phyloP scores from a whole-genome alignment of 2,888 invertebrate genomes.

The Tenthredo livida region DNA sequence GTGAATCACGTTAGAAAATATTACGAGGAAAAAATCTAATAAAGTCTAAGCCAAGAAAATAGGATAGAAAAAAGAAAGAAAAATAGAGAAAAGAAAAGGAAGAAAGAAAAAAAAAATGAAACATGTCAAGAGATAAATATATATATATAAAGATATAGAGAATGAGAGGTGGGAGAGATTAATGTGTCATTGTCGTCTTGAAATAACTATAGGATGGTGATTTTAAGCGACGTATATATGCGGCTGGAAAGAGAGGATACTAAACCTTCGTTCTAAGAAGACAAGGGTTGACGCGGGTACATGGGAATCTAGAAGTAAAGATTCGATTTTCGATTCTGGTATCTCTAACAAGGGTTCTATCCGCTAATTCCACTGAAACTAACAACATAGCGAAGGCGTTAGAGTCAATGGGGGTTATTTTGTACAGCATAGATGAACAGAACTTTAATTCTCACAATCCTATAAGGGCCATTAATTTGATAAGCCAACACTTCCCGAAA shows the following conservation, averaged over 20 bases:
- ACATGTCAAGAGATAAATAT: not conserved
- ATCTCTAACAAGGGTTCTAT: conserved; percentile 21
- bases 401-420: too few relatives aligned
- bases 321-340: conserved; percentile 32
- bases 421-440: too few relatives aligned
- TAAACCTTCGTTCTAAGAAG: conserved; percentile 29
- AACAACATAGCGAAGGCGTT: not conserved
- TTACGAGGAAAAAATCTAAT: too few relatives aligned
- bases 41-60: too few relatives aligned
- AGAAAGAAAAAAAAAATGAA: too few relatives aligned
- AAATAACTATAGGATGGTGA: not conserved
- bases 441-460: not conserved
- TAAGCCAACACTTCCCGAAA: not conserved
- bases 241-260: conserved; percentile 16
- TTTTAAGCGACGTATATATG: conserved; percentile 25
- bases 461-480: not conserved
- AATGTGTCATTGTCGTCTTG: conserved; percentile 43
- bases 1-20: not conserved
- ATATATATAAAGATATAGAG: not conserved
- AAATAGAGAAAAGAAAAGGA: not conserved
- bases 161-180: not conserved
- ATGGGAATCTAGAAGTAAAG: conserved; percentile 1
- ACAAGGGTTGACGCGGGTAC: conserved; percentile 50
- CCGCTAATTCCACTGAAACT: conserved; percentile 8
- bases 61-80: not conserved